Conservation (phyloP, 2,113 vertebrate species). For the Xiphophorus couchianus region DNA sequence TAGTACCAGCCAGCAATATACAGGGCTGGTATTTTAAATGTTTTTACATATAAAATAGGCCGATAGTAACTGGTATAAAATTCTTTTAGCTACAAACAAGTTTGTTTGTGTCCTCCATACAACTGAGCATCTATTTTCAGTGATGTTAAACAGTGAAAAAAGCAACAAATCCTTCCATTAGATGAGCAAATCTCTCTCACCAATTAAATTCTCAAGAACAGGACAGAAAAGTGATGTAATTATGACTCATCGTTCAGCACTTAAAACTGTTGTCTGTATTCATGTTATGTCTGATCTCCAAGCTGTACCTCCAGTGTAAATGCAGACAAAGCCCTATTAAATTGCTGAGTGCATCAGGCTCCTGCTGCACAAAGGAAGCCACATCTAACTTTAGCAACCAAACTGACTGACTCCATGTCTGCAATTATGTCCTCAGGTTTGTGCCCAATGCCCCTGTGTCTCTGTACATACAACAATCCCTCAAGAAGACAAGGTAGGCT, state of each 20-base stretch:
- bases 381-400: conserved; percentile 8
- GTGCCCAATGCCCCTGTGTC: conserved; percentile 20
- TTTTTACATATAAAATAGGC: neutral
- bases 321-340: conserved; percentile 18
- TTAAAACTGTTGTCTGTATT: conserved; percentile 8
- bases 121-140: conserved; percentile 4
- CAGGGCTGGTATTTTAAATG: neutral
- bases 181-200: neutral
- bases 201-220: conserved; percentile 17
- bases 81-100: neutral
- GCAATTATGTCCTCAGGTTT: neutral
- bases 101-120: neutral
- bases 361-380: neutral
- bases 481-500: conserved; percentile 47
- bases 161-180: neutral
- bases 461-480: conserved; percentile 33
- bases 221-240: conserved; percentile 10
- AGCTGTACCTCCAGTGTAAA: conserved; percentile 5
- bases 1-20: neutral
- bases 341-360: neutral
- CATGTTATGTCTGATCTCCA: conserved; percentile 2
- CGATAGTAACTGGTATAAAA: neutral
- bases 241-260: conserved; percentile 2
- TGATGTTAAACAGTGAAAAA: neutral
- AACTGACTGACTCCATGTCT: neutral